A percentile compares a stretch with the other conserved stretches of the same genome.
These are phyloP conservation scores for Mythimna impura DNA, from an alignment of 2,888 invertebrate genomes.

Conservation along the genomic window DNA sequence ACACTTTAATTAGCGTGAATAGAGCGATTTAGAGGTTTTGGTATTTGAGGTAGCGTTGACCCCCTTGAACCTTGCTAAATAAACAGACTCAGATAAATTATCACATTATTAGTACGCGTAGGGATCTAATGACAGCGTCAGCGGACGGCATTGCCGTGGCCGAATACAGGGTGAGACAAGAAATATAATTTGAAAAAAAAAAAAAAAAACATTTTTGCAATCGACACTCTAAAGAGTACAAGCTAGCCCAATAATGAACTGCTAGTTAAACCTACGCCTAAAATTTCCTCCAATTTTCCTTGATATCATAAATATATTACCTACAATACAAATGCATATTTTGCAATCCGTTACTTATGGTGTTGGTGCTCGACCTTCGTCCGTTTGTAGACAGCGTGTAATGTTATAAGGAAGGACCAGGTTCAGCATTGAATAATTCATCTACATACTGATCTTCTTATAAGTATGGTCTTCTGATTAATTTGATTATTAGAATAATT, in stretches of 20 bases:
- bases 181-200: too few relatives aligned
- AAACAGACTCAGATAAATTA: not conserved
- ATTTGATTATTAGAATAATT: slow-evolving; percentile 4
- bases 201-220: too few relatives aligned
- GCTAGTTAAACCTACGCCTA: not conserved
- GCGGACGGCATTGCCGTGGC: too few relatives aligned
- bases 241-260: not conserved
- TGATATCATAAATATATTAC: not conserved
- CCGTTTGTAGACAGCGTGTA: slow-evolving; percentile 7
- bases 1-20: slow-evolving; percentile 35
- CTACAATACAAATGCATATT: not conserved
- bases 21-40: slow-evolving; percentile 6
- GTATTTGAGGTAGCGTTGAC: slow-evolving; percentile 5
- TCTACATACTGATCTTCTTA: slow-evolving; percentile 7
- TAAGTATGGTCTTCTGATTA: slow-evolving; percentile 23
- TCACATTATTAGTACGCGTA: not conserved
- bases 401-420: slow-evolving; percentile 24
- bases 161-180: too few relatives aligned
- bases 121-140: too few relatives aligned
- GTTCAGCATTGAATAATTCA: slow-evolving; percentile 43
- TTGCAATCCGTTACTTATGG: slow-evolving; percentile 4
- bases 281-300: slow-evolving; percentile 16
- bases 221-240: not conserved
- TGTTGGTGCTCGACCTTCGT: slow-evolving; percentile 27
- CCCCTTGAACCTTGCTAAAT: not conserved